Evolutionary conservation across 30 jellyfish, hydroid and myxozoan species (phyloP).

Genomic region (Aurelia sp.): DNA sequence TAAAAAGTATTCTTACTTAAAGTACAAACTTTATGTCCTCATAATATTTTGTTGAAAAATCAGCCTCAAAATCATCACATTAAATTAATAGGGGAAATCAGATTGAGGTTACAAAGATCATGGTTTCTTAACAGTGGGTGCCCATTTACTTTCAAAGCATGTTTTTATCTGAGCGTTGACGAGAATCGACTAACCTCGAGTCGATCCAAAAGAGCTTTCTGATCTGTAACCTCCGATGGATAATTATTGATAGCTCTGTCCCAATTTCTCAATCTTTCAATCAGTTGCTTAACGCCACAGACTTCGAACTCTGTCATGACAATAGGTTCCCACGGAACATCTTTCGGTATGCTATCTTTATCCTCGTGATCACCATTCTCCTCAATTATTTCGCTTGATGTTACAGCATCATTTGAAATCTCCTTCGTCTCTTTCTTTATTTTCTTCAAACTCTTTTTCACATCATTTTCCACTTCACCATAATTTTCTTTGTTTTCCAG

Average conservation of each 20-base stretch:
- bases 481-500: slow-evolving; percentile 60
- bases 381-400: slow-evolving; percentile 26
- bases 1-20: too few species aligned
- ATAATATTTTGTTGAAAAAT: too few species aligned
- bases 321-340: slow-evolving; percentile 75
- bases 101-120: too few species aligned
- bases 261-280: slow-evolving; percentile 87
- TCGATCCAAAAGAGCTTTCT: slow-evolving; percentile 78
- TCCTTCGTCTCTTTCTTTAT: slow-evolving; percentile 33
- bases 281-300: slow-evolving; percentile 69
- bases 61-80: too few species aligned
- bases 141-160: too few species aligned
- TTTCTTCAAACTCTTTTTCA: slow-evolving; percentile 12
- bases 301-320: slow-evolving; percentile 75
- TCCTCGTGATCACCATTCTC: slow-evolving; percentile 36
- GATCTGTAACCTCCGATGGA: slow-evolving; percentile 78
- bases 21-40: too few species aligned
- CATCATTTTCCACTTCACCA: slow-evolving; percentile 39
- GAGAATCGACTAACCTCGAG: slow-evolving; percentile 64
- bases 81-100: too few species aligned
- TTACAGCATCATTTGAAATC: not conserved
- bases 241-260: slow-evolving; percentile 68
- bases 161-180: not conserved
- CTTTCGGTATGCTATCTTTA: slow-evolving; percentile 26
- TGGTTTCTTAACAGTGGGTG: too few species aligned